Percentiles rank a stretch among this genome's conserved stretches.
phyloP scores from a whole-genome alignment of 2,797 vertebrate species.

The Benthosema pterotum region DNA sequence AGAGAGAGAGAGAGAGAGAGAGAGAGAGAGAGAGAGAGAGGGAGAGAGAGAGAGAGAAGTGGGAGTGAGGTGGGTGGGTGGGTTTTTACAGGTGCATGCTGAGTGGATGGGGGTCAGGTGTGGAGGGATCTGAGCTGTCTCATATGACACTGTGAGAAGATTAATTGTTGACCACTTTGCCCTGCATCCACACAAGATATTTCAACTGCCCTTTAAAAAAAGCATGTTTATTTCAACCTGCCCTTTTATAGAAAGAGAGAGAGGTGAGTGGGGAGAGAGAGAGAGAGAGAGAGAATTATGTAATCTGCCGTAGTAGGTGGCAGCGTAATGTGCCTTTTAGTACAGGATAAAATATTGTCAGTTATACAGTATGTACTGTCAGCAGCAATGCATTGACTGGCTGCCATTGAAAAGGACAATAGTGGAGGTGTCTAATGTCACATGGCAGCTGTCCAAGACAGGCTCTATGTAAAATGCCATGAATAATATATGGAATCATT shows the following conservation, averaged over 20 bases:
- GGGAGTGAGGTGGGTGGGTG: background rate
- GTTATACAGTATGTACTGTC: constrained; percentile 5
- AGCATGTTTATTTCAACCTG: too few relatives aligned
- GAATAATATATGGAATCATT: constrained; percentile 48
- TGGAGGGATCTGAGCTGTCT: constrained; percentile 1
- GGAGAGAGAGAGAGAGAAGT: background rate
- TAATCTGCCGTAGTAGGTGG: too few relatives aligned
- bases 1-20: too few relatives aligned
- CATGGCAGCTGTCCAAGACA: constrained; percentile 26
- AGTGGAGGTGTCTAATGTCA: constrained; percentile 37
- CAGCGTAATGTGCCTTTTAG: constrained; percentile 5
- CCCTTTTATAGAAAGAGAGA: too few relatives aligned
- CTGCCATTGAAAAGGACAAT: constrained; percentile 31
- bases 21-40: too few relatives aligned
- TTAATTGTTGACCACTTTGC: constrained; percentile 29
- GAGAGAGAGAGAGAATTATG: too few relatives aligned
- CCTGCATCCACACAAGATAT: constrained; percentile 9
- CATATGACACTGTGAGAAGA: constrained; percentile 5
- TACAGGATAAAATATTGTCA: constrained; percentile 43
- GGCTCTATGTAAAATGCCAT: constrained; percentile 29
- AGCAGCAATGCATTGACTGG: constrained; percentile 24
- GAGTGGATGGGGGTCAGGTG: too few relatives aligned
- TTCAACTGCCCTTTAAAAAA: constrained; percentile 35
- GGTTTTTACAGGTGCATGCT: too few relatives aligned
- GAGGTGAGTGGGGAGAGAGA: too few relatives aligned